Percentiles rank a stretch among this genome's conserved stretches.
phyloP scores from a whole-genome alignment of 2,888 invertebrate species.

The Drosophila tanythrix region DNA sequence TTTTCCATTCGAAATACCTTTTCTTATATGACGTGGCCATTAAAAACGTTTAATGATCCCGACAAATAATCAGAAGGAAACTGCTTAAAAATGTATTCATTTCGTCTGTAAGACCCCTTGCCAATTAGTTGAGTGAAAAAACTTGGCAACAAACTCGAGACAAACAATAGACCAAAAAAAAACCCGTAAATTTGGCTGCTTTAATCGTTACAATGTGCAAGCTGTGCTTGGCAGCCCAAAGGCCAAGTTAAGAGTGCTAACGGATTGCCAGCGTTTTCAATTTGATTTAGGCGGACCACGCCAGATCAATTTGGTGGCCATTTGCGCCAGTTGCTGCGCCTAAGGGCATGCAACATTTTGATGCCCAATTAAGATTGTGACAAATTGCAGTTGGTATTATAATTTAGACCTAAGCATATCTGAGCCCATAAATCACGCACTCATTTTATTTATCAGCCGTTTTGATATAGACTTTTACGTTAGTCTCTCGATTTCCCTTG shows the following conservation, averaged over 20 bases:
- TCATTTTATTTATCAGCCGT: background rate
- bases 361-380: background rate
- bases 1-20: conserved; percentile 24
- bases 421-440: background rate
- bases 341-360: conserved; percentile 49
- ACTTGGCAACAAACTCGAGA: conserved; percentile 36
- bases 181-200: conserved; percentile 1
- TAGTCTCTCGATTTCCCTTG: background rate
- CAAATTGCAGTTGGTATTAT: background rate
- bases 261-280: conserved; percentile 52
- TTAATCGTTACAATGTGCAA: conserved; percentile 1
- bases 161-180: conserved; percentile 6
- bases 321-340: conserved; percentile 36
- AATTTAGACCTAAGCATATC: background rate
- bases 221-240: background rate
- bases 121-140: conserved; percentile 57
- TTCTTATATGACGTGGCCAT: conserved; percentile 4
- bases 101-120: background rate
- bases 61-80: conserved; percentile 6
- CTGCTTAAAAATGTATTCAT: conserved; percentile 7
- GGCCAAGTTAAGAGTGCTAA: conserved; percentile 14
- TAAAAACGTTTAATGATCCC: conserved; percentile 1
- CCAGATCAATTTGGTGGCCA: conserved; percentile 43
- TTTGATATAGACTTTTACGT: background rate
- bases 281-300: conserved; percentile 61